These are phyloP conservation scores for Cerastis leucographa DNA, from an alignment of 2,888 invertebrate genomes.

Conservation along the genomic window DNA sequence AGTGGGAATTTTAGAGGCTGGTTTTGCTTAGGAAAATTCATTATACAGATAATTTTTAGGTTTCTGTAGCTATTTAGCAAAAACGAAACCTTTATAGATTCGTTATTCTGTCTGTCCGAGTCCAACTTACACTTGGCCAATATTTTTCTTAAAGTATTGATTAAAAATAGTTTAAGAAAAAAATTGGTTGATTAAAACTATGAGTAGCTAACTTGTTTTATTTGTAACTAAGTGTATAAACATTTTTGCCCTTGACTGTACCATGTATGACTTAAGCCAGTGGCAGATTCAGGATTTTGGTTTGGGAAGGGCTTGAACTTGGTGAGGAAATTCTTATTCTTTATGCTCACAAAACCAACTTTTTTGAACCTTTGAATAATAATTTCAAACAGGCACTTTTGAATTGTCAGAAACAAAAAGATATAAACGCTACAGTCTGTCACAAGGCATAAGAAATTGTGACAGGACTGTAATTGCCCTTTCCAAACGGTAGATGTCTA, in stretches of 20 bases:
- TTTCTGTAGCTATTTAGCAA: background rate
- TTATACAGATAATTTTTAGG: background rate
- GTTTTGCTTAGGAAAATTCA: background rate
- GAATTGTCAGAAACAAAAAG: background rate
- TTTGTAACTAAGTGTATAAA: background rate
- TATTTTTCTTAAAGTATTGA: background rate
- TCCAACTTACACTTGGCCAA: background rate
- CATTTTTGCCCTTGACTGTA: background rate
- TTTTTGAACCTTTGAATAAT: no score
- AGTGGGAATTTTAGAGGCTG: background rate
- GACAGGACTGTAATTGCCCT: background rate
- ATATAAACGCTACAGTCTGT: background rate
- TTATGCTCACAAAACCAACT: no score
- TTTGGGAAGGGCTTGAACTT: no score
- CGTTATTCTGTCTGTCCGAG: background rate
- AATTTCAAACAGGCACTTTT: background rate
- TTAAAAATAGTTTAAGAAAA: no score
- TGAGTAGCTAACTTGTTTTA: background rate
- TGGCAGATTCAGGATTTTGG: no score
- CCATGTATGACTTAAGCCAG: no score
- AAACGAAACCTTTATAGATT: background rate
- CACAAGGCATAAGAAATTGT: background rate
- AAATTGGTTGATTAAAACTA: no score
- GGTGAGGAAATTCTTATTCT: no score
- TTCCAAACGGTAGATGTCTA: background rate